Percentiles rank a stretch among this genome's conserved stretches.
phyloP scores from a whole-genome alignment of 2,888 invertebrate species.

The Timandra comae region DNA sequence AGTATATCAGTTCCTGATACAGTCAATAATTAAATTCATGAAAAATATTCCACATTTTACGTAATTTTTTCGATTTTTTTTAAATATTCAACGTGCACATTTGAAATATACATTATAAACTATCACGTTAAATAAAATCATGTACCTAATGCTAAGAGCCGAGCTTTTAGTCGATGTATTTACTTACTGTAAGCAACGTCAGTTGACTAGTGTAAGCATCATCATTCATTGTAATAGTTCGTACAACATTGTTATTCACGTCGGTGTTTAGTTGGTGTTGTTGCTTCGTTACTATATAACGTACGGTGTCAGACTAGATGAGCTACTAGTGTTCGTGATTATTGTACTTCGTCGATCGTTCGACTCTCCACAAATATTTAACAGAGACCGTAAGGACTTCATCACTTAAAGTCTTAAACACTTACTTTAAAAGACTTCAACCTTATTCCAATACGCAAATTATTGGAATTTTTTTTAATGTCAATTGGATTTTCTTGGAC shows the following conservation, averaged over 20 bases:
- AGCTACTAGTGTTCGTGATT: slow-evolving; percentile 52
- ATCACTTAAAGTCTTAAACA: slow-evolving; percentile 14
- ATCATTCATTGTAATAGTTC: slow-evolving; percentile 36
- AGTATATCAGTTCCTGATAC: too few relatives aligned
- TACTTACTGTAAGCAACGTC: slow-evolving; percentile 25
- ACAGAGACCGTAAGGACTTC: slow-evolving; percentile 35
- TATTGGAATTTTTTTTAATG: too few relatives aligned
- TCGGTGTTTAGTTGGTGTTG: slow-evolving; percentile 73
- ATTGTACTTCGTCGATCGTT: slow-evolving; percentile 35
- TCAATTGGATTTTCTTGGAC: slow-evolving; percentile 9
- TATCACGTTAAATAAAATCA: slow-evolving; percentile 32
- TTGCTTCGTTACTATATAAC: slow-evolving; percentile 47
- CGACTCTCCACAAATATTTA: slow-evolving; percentile 37
- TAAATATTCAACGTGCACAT: slow-evolving; percentile 36
- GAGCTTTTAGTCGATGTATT: slow-evolving; percentile 45
- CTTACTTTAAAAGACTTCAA: too few relatives aligned
- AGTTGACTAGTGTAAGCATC: slow-evolving; percentile 31
- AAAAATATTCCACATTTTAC: too few relatives aligned
- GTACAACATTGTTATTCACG: slow-evolving; percentile 24
- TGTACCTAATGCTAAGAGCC: slow-evolving; percentile 36
- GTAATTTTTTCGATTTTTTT: slow-evolving; percentile 23
- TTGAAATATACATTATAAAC: too few relatives aligned
- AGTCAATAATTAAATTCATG: too few relatives aligned
- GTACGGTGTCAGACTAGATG: slow-evolving; percentile 54
- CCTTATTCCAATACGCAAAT: too few relatives aligned